A percentile compares a stretch with the other conserved stretches of the same genome.
phyloP scores from a whole-genome alignment of 2,113 vertebrate species.

The Leucopsar rothschildi region DNA sequence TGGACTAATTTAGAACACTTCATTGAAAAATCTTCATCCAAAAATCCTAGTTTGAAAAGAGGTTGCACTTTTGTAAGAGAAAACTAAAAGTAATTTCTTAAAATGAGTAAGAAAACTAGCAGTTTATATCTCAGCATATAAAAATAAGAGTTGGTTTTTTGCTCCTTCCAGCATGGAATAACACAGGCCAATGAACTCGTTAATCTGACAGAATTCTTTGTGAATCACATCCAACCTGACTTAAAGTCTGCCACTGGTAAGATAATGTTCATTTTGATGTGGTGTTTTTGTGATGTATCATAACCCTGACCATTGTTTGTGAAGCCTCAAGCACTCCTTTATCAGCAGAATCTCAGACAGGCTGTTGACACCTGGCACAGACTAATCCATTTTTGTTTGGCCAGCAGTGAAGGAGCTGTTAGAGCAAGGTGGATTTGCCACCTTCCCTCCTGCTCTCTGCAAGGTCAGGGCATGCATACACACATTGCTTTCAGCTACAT shows the following conservation, averaged over 20 bases:
- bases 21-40: not conserved
- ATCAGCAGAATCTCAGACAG: not conserved
- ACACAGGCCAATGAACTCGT: constrained; percentile 98
- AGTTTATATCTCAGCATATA: not conserved
- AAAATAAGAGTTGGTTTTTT: not conserved
- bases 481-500: not conserved
- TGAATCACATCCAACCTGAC: constrained; percentile 93
- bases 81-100: not conserved
- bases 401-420: not conserved
- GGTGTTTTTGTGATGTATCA: not conserved
- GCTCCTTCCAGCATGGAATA: constrained; percentile 88
- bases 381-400: not conserved
- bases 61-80: not conserved
- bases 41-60: not conserved
- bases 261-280: not conserved
- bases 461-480: not conserved
- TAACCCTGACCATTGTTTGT: not conserved
- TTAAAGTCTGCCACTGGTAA: constrained; percentile 91
- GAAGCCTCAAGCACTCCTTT: not conserved
- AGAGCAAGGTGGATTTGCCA: not conserved
- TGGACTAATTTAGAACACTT: not conserved
- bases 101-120: not conserved
- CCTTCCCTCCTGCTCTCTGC: not conserved
- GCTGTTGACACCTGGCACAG: not conserved
- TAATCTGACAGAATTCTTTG: constrained; percentile 95